phyloP scores from a whole-genome alignment of 2,113 vertebrate species.

The Mus spicilegus region DNA sequence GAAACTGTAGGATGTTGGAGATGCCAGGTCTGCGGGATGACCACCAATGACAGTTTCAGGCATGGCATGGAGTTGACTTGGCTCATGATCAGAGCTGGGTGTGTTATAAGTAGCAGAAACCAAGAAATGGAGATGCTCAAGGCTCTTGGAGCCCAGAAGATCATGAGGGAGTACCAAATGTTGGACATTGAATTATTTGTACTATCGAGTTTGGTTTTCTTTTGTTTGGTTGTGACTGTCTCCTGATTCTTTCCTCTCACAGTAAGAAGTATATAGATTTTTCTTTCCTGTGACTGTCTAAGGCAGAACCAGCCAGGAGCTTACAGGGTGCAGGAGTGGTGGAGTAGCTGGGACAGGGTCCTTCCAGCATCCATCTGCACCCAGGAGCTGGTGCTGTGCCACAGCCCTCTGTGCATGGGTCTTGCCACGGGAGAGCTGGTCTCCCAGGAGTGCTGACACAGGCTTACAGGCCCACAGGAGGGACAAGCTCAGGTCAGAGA shows the following conservation, averaged over 20 bases:
- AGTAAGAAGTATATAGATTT: neutral
- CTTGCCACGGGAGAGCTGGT: too few species aligned
- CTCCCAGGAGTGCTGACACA: too few species aligned
- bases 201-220: neutral
- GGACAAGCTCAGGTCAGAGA: too few species aligned
- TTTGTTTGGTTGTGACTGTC: neutral
- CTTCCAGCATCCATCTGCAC: too few species aligned
- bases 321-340: too few species aligned
- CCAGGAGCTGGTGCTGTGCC: too few species aligned
- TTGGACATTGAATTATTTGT: neutral
- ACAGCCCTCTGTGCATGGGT: too few species aligned
- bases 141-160: neutral
- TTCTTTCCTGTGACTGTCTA: too few species aligned
- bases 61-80: neutral
- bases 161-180: neutral
- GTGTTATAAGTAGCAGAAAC: neutral
- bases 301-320: too few species aligned
- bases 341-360: too few species aligned
- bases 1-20: neutral
- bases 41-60: neutral
- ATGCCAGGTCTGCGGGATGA: neutral
- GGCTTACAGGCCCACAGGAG: too few species aligned
- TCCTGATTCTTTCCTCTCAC: neutral
- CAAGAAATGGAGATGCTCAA: neutral
- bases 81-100: neutral